phyloP scores from a whole-genome alignment of 2,797 vertebrate genomes.

The Astyanax mexicanus region DNA sequence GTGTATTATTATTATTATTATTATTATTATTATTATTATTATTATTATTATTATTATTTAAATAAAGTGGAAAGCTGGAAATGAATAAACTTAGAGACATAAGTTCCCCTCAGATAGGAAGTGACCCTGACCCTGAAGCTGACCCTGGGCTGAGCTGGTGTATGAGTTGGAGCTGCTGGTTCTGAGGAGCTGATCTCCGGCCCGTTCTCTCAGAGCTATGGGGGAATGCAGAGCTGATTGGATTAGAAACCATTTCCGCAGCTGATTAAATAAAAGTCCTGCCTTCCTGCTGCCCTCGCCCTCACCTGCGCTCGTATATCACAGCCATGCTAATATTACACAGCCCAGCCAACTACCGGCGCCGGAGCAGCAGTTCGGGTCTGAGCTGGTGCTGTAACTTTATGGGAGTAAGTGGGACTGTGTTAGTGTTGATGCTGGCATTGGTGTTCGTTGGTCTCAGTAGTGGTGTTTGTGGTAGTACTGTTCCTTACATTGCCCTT shows the following conservation, averaged over 20 bases:
- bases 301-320: constrained; percentile 3
- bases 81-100: too few species aligned
- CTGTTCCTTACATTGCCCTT: too few species aligned
- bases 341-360: not conserved
- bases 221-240: constrained; percentile 71
- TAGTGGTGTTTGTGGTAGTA: too few species aligned
- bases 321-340: not conserved
- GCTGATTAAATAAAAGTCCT: constrained; percentile 67
- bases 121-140: not conserved
- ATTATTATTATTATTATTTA: too few species aligned
- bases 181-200: constrained; percentile 1
- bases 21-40: too few species aligned
- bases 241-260: constrained; percentile 78
- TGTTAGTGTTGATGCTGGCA: not conserved
- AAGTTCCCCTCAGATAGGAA: too few species aligned
- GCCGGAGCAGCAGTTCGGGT: not conserved
- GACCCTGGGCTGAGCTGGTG: too few species aligned
- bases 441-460: not conserved
- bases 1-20: too few species aligned
- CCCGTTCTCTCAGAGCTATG: constrained; percentile 31
- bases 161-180: not conserved
- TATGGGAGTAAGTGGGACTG: too few species aligned
- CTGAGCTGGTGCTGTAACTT: not conserved
- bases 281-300: constrained; percentile 64
- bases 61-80: too few species aligned